phyloP scores from a whole-genome alignment of 2,888 invertebrate species.

The Congeria kusceri region DNA sequence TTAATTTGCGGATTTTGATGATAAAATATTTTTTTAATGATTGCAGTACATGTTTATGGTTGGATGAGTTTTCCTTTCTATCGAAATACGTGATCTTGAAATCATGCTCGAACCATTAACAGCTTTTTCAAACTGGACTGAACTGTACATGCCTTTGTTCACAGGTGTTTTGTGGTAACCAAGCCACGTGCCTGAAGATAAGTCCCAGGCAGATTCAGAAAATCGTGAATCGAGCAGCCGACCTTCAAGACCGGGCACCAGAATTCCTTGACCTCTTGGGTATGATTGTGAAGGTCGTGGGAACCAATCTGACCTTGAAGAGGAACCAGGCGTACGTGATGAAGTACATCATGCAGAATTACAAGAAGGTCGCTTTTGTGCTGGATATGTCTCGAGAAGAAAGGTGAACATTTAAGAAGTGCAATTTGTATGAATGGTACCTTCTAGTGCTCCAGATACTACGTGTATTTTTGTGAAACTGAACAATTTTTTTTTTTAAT shows the following conservation, averaged over 20 bases:
- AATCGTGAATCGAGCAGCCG: slow-evolving; percentile 82
- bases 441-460: no score
- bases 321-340: slow-evolving; percentile 85
- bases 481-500: no score
- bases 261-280: slow-evolving; percentile 83
- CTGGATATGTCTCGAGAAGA: slow-evolving; percentile 81
- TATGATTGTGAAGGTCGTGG: slow-evolving; percentile 83
- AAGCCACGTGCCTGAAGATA: slow-evolving; percentile 83
- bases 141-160: no score
- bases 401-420: slow-evolving; percentile 73
- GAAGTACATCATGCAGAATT: slow-evolving; percentile 85
- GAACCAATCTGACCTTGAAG: slow-evolving; percentile 84
- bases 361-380: slow-evolving; percentile 82
- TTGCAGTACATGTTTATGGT: no score
- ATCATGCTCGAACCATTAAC: no score
- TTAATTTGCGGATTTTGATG: no score
- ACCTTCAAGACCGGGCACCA: slow-evolving; percentile 82
- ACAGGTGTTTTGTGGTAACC: slow-evolving; percentile 84
- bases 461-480: no score
- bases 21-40: no score
- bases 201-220: slow-evolving; percentile 83
- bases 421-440: no score
- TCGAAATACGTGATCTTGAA: no score
- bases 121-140: no score
- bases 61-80: no score